These are phyloP conservation scores for Lepidurus packardi DNA, from an alignment of 1,140 invertebrate genomes.

Conservation along the genomic window DNA sequence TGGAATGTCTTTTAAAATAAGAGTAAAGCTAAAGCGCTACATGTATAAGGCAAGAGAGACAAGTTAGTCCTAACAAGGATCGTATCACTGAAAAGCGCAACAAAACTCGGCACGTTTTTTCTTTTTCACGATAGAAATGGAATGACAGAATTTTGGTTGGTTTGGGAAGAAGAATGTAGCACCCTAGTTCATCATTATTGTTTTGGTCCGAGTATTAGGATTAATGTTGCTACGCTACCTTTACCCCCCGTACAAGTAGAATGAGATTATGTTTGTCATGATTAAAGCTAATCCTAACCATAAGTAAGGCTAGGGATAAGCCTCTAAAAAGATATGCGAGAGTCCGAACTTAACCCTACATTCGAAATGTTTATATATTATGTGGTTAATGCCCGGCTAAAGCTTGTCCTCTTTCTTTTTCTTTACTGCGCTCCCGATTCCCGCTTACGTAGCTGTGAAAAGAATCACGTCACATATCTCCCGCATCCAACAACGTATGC, in stretches of 20 bases:
- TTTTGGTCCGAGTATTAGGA: conserved; percentile 21
- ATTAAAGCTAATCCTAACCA: conserved; percentile 1
- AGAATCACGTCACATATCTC: conserved; percentile 46
- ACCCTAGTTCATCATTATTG: background rate
- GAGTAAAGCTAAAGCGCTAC: background rate
- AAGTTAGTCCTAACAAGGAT: conserved; percentile 13
- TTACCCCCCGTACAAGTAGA: conserved; percentile 1
- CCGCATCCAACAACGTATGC: conserved; percentile 73
- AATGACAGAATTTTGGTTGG: background rate
- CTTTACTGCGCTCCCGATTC: background rate
- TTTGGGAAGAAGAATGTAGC: background rate
- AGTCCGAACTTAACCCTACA: too few relatives aligned
- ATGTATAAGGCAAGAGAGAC: conserved; percentile 14
- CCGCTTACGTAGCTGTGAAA: background rate
- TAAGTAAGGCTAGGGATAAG: background rate
- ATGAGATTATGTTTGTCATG: background rate
- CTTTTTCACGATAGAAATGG: background rate
- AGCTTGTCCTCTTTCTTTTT: background rate
- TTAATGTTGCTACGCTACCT: background rate
- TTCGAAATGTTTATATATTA: background rate
- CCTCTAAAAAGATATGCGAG: background rate
- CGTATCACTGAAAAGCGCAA: conserved; percentile 3
- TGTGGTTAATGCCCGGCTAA: background rate
- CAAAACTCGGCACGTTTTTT: background rate
- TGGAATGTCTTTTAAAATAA: conserved; percentile 10